These are phyloP conservation scores for Iphiclides podalirius DNA, from an alignment of 2,888 invertebrate genomes.

Conservation along the genomic window DNA sequence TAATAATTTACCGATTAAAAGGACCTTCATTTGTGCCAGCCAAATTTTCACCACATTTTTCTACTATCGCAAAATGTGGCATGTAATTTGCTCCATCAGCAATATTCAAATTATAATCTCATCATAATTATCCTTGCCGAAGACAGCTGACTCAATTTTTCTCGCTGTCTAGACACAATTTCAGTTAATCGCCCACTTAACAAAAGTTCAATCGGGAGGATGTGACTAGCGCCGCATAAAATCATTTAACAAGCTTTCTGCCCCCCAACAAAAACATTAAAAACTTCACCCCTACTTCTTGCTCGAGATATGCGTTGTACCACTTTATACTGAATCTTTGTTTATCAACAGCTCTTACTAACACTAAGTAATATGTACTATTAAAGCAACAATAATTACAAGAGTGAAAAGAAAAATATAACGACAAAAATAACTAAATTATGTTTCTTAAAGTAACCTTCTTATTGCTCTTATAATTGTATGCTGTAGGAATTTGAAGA, in stretches of 20 bases:
- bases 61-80: background rate
- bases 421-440: too few species aligned
- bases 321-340: too few species aligned
- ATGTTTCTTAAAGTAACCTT: too few species aligned
- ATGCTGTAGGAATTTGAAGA: too few species aligned
- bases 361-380: too few species aligned
- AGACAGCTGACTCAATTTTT: constrained; percentile 27
- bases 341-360: too few species aligned
- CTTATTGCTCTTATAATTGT: too few species aligned
- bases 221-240: constrained; percentile 57
- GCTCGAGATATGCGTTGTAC: background rate
- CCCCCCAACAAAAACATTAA: constrained; percentile 47
- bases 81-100: background rate
- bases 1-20: too few species aligned
- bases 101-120: constrained; percentile 17
- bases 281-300: constrained; percentile 25
- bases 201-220: constrained; percentile 50
- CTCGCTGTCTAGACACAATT: constrained; percentile 57
- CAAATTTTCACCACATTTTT: background rate
- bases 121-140: constrained; percentile 13
- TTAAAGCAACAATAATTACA: too few species aligned
- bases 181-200: constrained; percentile 55
- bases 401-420: too few species aligned
- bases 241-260: constrained; percentile 64
- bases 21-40: too few species aligned